Conservation (phyloP, 2,888 invertebrate species). For the Torymus texanus region DNA sequence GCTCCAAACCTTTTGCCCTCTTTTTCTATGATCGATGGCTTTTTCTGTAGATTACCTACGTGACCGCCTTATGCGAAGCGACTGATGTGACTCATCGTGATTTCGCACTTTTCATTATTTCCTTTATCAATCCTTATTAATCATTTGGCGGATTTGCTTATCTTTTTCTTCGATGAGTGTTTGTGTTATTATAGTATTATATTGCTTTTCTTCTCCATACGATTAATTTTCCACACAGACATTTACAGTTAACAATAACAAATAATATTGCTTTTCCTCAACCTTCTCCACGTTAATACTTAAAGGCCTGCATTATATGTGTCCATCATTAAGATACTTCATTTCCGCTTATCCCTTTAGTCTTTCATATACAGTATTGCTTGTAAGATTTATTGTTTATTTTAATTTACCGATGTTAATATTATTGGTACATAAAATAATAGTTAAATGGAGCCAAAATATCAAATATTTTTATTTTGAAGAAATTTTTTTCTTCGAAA, state of each 20-base stretch:
- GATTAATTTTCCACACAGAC: neutral
- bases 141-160: conserved; percentile 26
- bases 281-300: neutral
- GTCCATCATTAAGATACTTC: neutral
- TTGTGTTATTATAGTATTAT: neutral
- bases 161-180: neutral
- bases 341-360: neutral
- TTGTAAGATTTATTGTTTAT: conserved; percentile 38
- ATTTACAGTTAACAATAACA: conserved; percentile 33
- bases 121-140: conserved; percentile 38
- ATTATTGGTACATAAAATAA: too few species aligned
- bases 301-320: conserved; percentile 5
- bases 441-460: conserved; percentile 34
- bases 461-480: too few species aligned
- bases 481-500: too few species aligned
- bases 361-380: conserved; percentile 31
- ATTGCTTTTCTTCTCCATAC: neutral
- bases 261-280: conserved; percentile 42
- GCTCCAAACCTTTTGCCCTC: conserved; percentile 7
- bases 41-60: conserved; percentile 17
- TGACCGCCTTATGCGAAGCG: conserved; percentile 11
- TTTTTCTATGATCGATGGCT: conserved; percentile 38
- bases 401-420: conserved; percentile 1
- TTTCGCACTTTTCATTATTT: conserved; percentile 39
- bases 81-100: conserved; percentile 32